phyloP scores from a whole-genome alignment of 2,797 vertebrate species.

The Odontamblyopus lacepedii region DNA sequence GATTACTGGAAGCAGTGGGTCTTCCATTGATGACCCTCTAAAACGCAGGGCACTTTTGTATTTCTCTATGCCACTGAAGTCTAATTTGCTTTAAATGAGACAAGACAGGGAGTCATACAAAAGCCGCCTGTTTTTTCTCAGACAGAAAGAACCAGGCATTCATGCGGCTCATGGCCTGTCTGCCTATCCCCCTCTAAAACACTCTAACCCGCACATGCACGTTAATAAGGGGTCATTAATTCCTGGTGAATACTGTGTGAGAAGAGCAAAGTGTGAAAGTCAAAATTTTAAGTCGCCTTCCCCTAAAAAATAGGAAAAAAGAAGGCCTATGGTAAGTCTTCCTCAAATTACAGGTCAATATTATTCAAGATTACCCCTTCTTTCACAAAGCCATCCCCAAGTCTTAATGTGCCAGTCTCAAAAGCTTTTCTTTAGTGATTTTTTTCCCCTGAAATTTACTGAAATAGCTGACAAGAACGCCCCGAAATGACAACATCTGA shows the following conservation, averaged over 20 bases:
- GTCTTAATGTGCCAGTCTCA: conserved; percentile 55
- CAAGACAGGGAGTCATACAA: conserved; percentile 93
- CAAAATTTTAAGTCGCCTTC: conserved; percentile 76
- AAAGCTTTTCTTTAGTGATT: conserved; percentile 40
- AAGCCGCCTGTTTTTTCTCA: conserved; percentile 90
- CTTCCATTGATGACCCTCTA: conserved; percentile 79
- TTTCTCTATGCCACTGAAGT: conserved; percentile 85
- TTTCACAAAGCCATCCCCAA: conserved; percentile 47
- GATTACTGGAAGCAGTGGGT: conserved; percentile 77
- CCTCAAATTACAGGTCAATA: conserved; percentile 65
- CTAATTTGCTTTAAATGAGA: conserved; percentile 97
- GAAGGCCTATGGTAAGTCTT: conserved; percentile 43
- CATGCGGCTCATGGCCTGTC: conserved; percentile 76
- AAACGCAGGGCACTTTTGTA: conserved; percentile 81
- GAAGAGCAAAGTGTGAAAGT: conserved; percentile 89
- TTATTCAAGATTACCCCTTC: conserved; percentile 62
- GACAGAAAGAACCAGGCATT: conserved; percentile 89
- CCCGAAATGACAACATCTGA: conserved; percentile 58
- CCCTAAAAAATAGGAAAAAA: conserved; percentile 41
- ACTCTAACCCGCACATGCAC: conserved; percentile 70
- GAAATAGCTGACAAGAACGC: conserved; percentile 54
- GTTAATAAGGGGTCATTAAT: conserved; percentile 91
- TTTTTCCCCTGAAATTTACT: conserved; percentile 54
- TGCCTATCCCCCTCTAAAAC: conserved; percentile 42
- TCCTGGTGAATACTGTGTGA: conserved; percentile 84